Conservation (phyloP, 1,140 invertebrate genomes). For the Fopius arisanus region DNA sequence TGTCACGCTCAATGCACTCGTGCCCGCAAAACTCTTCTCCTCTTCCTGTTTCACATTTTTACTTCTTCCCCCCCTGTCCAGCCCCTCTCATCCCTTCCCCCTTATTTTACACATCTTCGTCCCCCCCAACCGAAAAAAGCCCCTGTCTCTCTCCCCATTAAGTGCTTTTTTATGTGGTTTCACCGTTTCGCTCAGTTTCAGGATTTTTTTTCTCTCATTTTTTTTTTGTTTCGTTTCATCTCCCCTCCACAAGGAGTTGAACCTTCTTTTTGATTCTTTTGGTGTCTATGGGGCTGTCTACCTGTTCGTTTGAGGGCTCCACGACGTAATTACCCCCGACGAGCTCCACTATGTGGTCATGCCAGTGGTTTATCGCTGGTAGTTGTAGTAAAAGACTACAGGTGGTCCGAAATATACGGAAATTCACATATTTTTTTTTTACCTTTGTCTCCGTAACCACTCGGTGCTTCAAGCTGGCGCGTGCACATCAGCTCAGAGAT, state of each 20-base stretch:
- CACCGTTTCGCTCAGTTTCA: slow-evolving; percentile 49
- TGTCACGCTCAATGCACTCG: slow-evolving; percentile 63
- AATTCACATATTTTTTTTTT: slow-evolving; percentile 27
- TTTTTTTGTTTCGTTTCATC: slow-evolving; percentile 5
- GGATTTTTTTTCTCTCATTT: slow-evolving; percentile 30
- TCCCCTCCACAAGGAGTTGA: neutral
- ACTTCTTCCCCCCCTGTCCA: slow-evolving; percentile 20
- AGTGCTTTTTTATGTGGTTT: slow-evolving; percentile 59
- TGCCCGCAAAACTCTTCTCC: slow-evolving; percentile 51
- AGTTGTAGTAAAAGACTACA: slow-evolving; percentile 39
- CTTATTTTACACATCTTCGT: neutral
- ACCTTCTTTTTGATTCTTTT: slow-evolving; percentile 1
- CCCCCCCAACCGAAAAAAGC: slow-evolving; percentile 25
- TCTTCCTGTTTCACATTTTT: slow-evolving; percentile 39
- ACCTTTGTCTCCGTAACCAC: slow-evolving; percentile 1
- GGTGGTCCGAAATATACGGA: slow-evolving; percentile 41
- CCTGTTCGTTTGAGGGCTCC: slow-evolving; percentile 37
- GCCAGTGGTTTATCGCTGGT: slow-evolving; percentile 45
- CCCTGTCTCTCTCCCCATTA: slow-evolving; percentile 42
- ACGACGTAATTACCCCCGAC: slow-evolving; percentile 49
- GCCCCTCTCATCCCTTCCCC: neutral
- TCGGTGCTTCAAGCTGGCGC: neutral
- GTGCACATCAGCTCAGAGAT: neutral
- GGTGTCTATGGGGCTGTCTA: slow-evolving; percentile 32
- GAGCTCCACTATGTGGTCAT: slow-evolving; percentile 41